Evolutionary conservation across 92 coral and sea anemone species (phyloP), one percentile per base, ranked within the genome.

Genomic region (Plumapathes pennacea): DNA sequence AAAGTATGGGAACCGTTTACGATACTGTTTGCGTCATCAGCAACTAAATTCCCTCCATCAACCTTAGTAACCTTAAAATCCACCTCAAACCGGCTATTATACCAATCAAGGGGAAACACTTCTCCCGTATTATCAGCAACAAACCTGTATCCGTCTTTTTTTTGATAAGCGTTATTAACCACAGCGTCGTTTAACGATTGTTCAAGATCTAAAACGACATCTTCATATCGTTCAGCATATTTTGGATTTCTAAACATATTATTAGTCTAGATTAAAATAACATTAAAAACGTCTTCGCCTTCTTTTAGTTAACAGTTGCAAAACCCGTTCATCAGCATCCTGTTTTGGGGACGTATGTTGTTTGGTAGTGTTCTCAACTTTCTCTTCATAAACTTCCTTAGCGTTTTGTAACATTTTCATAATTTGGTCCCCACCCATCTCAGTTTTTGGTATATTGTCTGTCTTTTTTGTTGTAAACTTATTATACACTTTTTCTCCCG

Each of bases 91-190:
- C 71, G 32, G 7, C 46, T 18, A 27, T 63, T 63, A 14, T n/a
- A 63, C 71, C 71, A 63, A 48, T 63, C 71, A 48, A 64, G 51
- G 0, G 72, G 72, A 0, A 61, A 19, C 13, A 51, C 49, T 37
- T 50, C 60, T 0, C 72, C 61, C 0, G 37, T 3, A 27, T 64
- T 64, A 19, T 64, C 72, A 11, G 32, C 50, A 38, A 50, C 61
- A 28, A 64, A 64, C 5, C 72, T 23, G 18, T 19, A 22, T 0
- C 38, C 39, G 10, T 14, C 20, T 36, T 64, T 57, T 8, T 5
- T 61, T 15, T 61, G 69, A 6, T n/a, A 22, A 18, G 54, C 54
- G 17, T 19, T 31, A 32, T 60, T 60, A 2, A 5, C 62, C n/a
- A 13, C 20, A 10, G 0, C 23, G 17, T 46, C 10, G 4, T 1